Percentiles rank a stretch among this genome's conserved stretches.
phyloP scores from a whole-genome alignment of 1,140 invertebrate species.

The Amphibalanus amphitrite region DNA sequence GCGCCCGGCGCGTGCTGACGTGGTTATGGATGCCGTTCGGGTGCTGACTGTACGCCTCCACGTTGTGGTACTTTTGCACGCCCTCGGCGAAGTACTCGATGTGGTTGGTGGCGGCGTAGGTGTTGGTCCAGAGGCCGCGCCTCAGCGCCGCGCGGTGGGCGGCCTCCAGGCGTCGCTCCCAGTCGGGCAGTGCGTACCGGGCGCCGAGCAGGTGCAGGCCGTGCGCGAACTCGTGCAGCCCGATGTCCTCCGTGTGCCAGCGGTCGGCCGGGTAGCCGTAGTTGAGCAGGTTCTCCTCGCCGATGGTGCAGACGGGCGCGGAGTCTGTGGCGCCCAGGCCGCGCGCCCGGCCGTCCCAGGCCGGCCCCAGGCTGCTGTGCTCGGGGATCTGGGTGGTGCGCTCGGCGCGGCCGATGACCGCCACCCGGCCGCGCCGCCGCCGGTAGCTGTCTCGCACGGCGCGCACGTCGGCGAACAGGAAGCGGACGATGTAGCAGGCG shows the following conservation, averaged over 20 bases:
- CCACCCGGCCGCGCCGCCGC: not conserved
- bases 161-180: not conserved
- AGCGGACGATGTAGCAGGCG: constrained; percentile 8
- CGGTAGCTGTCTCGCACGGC: not conserved
- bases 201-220: not conserved
- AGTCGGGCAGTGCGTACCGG: not conserved
- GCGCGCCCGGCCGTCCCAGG: not conserved
- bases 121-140: not conserved
- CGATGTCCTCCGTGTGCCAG: not conserved
- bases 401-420: not conserved
- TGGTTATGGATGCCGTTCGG: not conserved
- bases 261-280: not conserved
- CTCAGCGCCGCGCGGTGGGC: not conserved
- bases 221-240: not conserved
- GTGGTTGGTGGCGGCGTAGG: not conserved
- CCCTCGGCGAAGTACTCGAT: not conserved
- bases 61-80: not conserved
- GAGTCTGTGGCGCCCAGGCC: not conserved
- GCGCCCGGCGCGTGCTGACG: not conserved
- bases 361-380: not conserved
- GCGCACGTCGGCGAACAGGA: not conserved
- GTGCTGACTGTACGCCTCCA: not conserved
- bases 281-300: not conserved
- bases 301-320: not conserved
- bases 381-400: not conserved